Conservation (phyloP, 64 coral and sea anemone genomes). For the Hydrozoanthus tunicans region DNA sequence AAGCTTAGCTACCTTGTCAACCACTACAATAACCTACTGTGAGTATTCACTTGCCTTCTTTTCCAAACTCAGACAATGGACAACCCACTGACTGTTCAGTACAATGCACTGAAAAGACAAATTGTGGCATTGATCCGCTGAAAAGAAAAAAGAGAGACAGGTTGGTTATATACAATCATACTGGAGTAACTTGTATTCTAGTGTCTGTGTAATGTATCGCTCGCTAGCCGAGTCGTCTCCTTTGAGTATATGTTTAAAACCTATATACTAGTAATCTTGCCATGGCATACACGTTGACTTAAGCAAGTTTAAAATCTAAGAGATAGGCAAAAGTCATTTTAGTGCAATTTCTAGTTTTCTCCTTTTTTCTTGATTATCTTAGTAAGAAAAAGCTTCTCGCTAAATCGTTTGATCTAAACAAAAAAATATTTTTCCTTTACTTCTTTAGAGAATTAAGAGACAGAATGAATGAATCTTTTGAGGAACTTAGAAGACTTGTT, state of each 20-base stretch:
- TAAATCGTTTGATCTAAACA: not conserved
- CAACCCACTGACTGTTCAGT: not conserved
- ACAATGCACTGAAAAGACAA: not conserved
- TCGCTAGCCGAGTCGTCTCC: no score
- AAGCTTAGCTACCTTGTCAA: no score
- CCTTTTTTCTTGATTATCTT: no score
- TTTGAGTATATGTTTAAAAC: no score
- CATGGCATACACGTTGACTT: no score
- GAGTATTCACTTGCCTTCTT: not conserved
- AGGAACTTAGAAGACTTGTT: not conserved
- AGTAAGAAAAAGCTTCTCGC: not conserved
- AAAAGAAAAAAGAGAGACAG: conserved; percentile 14
- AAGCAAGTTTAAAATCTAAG: no score
- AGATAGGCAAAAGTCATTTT: no score
- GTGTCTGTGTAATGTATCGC: no score
- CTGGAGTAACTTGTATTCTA: not conserved
- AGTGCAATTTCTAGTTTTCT: no score
- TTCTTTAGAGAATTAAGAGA: conserved; percentile 26
- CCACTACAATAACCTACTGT: not conserved
- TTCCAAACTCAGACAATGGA: not conserved
- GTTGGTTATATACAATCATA: not conserved
- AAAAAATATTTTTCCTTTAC: not conserved
- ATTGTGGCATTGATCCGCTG: not conserved
- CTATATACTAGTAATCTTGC: no score
- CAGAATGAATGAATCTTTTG: conserved; percentile 1